A percentile compares a stretch with the other conserved stretches of the same genome.
These are phyloP conservation scores for Cetonia aurata DNA, from an alignment of 2,888 invertebrate genomes.

Conservation along the genomic window DNA sequence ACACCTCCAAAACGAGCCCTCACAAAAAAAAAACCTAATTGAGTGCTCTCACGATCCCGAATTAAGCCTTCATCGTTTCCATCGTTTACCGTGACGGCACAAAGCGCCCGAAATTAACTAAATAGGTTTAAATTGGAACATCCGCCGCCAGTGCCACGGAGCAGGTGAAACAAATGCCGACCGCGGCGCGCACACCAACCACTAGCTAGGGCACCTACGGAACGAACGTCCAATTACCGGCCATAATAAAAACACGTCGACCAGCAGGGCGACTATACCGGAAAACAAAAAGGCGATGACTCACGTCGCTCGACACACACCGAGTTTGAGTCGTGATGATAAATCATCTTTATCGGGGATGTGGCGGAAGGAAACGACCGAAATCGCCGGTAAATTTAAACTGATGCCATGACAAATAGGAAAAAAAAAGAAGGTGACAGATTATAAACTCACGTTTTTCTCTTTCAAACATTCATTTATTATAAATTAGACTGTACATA, in stretches of 20 bases:
- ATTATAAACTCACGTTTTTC: too few relatives aligned
- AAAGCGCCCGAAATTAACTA: slow-evolving; percentile 47
- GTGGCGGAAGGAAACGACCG: too few relatives aligned
- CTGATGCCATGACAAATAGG: too few relatives aligned
- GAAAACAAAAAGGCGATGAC: slow-evolving; percentile 13
- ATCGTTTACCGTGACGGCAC: slow-evolving; percentile 38
- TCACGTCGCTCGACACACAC: not conserved
- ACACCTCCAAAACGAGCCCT: slow-evolving; percentile 7
- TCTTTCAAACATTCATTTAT: too few relatives aligned
- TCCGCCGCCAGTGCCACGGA: slow-evolving; percentile 50
- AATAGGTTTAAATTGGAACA: slow-evolving; percentile 56
- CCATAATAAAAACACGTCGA: slow-evolving; percentile 11
- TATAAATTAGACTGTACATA: too few relatives aligned
- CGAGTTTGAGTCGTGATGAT: slow-evolving; percentile 14
- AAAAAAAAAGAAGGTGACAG: too few relatives aligned
- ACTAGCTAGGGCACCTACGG: slow-evolving; percentile 43
- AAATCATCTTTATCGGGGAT: not conserved
- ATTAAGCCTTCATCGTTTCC: slow-evolving; percentile 33
- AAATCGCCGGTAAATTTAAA: too few relatives aligned
- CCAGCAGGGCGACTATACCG: not conserved
- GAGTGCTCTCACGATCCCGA: slow-evolving; percentile 36
- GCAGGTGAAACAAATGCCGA: slow-evolving; percentile 53
- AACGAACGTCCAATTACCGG: slow-evolving; percentile 17
- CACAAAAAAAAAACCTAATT: slow-evolving; percentile 20
- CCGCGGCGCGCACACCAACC: slow-evolving; percentile 27